phyloP scores from a whole-genome alignment of 2,113 vertebrate genomes.

The Benitochromis conjunctus region DNA sequence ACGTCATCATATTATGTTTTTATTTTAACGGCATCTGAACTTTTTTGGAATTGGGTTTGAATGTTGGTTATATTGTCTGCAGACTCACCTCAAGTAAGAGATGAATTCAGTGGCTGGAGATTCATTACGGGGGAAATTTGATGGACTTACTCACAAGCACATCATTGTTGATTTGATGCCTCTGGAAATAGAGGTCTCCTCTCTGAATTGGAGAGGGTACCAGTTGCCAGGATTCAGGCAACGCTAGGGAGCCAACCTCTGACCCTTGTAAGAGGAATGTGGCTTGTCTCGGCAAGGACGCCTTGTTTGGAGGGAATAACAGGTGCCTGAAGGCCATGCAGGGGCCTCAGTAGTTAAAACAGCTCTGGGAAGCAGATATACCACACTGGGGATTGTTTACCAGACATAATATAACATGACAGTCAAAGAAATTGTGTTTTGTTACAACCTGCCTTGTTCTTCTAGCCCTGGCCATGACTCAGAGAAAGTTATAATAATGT shows the following conservation, averaged over 20 bases:
- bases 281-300: constrained; percentile 12
- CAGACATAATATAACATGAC: constrained; percentile 17
- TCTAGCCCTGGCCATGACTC: neutral
- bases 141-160: constrained; percentile 43
- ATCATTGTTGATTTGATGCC: constrained; percentile 36
- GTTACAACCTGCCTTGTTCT: neutral
- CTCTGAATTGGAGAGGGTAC: constrained; percentile 44
- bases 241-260: constrained; percentile 35
- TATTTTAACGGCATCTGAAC: neutral
- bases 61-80: neutral
- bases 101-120: constrained; percentile 12
- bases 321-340: constrained; percentile 28
- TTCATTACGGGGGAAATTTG: constrained; percentile 44
- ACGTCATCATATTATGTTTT: neutral
- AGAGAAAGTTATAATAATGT: neutral
- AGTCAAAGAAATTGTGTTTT: constrained; percentile 8
- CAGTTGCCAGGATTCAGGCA: constrained; percentile 41
- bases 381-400: constrained; percentile 1
- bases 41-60: neutral
- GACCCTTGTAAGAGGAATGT: constrained; percentile 62
- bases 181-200: constrained; percentile 50
- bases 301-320: constrained; percentile 22
- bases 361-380: neutral
- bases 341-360: constrained; percentile 15
- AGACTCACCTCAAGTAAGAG: neutral